Conservation (phyloP, 2,797 vertebrate genomes). For the Microchirus variegatus region DNA sequence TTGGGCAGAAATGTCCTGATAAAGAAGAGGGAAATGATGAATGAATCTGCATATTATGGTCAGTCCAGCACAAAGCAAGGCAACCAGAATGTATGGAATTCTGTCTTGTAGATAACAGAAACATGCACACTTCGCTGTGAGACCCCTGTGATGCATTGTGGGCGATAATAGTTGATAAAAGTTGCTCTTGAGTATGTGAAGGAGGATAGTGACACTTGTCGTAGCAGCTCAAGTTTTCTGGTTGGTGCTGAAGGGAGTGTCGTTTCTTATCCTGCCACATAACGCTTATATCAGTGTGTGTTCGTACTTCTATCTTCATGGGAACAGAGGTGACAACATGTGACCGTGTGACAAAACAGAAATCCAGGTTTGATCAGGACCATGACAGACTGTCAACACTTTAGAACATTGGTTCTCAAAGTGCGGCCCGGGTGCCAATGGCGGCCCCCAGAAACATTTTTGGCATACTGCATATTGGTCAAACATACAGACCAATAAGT, state of each 20-base stretch:
- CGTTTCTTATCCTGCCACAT: constrained; percentile 39
- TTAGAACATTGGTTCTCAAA: too few species aligned
- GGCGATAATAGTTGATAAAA: constrained; percentile 59
- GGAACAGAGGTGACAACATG: constrained; percentile 27
- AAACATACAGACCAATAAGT: too few species aligned
- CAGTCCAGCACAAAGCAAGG: constrained; percentile 40
- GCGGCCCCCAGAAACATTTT: too few species aligned
- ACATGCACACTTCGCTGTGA: constrained; percentile 26
- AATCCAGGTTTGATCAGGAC: constrained; percentile 16
- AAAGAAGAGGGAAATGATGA: neutral
- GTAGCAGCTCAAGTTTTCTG: constrained; percentile 36
- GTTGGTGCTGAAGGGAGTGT: constrained; percentile 21
- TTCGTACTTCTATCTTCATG: constrained; percentile 24
- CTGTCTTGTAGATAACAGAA: constrained; percentile 44
- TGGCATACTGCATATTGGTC: too few species aligned
- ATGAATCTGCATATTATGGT: constrained; percentile 31
- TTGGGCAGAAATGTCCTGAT: neutral
- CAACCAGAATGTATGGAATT: constrained; percentile 52
- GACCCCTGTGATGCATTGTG: constrained; percentile 48
- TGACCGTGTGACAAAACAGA: constrained; percentile 18
- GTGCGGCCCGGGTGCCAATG: too few species aligned
- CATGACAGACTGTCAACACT: neutral
- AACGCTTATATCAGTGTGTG: constrained; percentile 15
- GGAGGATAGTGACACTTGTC: constrained; percentile 26
- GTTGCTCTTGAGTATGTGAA: constrained; percentile 30